A percentile compares a stretch with the other conserved stretches of the same genome.
Conservation (phyloP, 1,140 invertebrate species). For the Penaeus vannamei region DNA sequence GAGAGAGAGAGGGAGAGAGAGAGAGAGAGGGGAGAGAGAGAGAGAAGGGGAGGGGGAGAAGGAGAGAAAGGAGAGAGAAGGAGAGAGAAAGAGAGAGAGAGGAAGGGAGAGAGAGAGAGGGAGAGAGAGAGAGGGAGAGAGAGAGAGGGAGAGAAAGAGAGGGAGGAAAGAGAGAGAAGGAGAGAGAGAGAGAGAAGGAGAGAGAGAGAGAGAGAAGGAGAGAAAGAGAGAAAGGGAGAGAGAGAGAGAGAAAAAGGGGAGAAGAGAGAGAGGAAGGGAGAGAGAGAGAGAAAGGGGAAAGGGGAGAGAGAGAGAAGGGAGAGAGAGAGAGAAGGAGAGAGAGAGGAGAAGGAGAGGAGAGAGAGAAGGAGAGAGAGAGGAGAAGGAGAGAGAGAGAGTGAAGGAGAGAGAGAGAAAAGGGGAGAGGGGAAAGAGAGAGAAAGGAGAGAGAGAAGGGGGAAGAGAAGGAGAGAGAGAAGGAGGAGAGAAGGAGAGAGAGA, state of each 20-base stretch:
- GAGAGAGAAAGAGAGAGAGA: background rate
- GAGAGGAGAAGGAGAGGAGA: background rate
- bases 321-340: background rate
- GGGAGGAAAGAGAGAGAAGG: background rate
- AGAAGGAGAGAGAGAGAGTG: background rate
- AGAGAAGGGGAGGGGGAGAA: background rate
- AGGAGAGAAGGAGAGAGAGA: background rate
- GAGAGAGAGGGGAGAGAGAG: background rate
- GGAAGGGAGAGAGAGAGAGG: background rate
- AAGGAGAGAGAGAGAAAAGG: slow-evolving; percentile 11
- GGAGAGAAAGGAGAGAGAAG: background rate
- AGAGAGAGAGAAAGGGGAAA: background rate
- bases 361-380: background rate
- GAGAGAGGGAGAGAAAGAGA: background rate
- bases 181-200: background rate
- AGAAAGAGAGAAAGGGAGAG: background rate
- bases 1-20: background rate
- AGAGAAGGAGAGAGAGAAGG: slow-evolving; percentile 12
- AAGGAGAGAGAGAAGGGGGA: slow-evolving; percentile 21
- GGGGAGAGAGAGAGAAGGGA: background rate
- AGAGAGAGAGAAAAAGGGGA: background rate
- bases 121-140: background rate
- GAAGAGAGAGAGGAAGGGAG: background rate
- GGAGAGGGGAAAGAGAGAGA: slow-evolving; percentile 26
- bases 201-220: too few species aligned